A percentile compares a stretch with the other conserved stretches of the same genome.
phyloP scores from a whole-genome alignment of 2,113 vertebrate genomes.

The Nannobrachium achirus region DNA sequence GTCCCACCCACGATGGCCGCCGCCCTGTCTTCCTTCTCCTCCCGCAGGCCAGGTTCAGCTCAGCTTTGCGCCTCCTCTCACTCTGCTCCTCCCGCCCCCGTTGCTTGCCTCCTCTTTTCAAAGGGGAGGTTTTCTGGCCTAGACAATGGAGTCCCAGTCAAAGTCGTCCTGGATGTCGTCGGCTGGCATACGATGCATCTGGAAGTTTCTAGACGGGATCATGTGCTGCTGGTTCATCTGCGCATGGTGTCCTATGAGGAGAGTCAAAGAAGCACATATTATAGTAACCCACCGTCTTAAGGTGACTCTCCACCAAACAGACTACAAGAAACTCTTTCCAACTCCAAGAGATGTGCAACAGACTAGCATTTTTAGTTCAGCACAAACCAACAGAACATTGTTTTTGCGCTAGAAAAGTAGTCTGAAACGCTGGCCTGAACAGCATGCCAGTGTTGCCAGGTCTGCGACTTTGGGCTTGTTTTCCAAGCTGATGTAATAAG shows the following conservation, averaged over 20 bases:
- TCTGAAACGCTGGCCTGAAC: too few relatives aligned
- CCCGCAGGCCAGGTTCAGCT: slow-evolving; percentile 65
- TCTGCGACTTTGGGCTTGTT: too few relatives aligned
- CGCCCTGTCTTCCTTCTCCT: slow-evolving; percentile 50
- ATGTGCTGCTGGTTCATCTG: slow-evolving; percentile 93
- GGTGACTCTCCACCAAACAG: too few relatives aligned
- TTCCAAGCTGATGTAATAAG: too few relatives aligned
- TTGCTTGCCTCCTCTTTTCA: slow-evolving; percentile 41
- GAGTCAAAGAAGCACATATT: neutral
- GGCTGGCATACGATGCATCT: slow-evolving; percentile 89
- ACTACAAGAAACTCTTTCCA: too few relatives aligned
- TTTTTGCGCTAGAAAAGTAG: too few relatives aligned
- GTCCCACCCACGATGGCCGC: slow-evolving; percentile 53
- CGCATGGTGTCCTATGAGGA: slow-evolving; percentile 84
- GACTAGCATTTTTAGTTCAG: too few relatives aligned
- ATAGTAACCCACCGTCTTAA: too few relatives aligned
- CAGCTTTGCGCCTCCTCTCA: slow-evolving; percentile 58
- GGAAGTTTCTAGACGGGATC: slow-evolving; percentile 89
- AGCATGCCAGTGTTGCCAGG: too few relatives aligned
- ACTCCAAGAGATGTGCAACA: neutral
- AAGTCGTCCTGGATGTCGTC: slow-evolving; percentile 94
- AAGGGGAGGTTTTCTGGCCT: slow-evolving; percentile 50
- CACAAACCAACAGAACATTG: too few relatives aligned
- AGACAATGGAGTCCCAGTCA: slow-evolving; percentile 95
- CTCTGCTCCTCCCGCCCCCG: slow-evolving; percentile 45